Evolutionary conservation across 2,888 invertebrate species (phyloP), one percentile per base, ranked within the genome.

Genomic region (Volucella zonaria): DNA sequence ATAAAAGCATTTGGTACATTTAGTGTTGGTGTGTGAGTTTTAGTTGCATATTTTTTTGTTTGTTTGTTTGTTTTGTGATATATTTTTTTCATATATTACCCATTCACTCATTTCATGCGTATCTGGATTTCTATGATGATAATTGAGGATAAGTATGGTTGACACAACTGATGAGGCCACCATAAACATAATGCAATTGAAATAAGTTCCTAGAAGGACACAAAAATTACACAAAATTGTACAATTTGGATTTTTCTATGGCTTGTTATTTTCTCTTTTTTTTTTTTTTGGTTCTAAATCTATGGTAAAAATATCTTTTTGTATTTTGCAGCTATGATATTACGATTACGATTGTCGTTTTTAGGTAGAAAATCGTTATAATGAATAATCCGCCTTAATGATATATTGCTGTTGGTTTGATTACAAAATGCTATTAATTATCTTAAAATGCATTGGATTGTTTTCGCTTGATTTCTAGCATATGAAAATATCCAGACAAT

Each of bases 101-200:
- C 98, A 98, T 92, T 96, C 95, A 91, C 98, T 97, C 97, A 99
- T 98, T 93, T 96, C 96, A 93, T 98, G 98, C 89, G 98, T 98
- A 93, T 98, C 98, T 89, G 98, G 95, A 92, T 97, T 97, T 91
- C 98, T 95, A 93, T 98, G 98, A 93, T 99, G 98, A 93, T 98
- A 98, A 94, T 98, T 99, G 91, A 99, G 95, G 92, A 99, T 98
- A 90, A 98, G 96, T 91, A 99, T 98, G 88, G 98, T 99, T 92
- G 98, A 97, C 91, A 98, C 97, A 92, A 99, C 98, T 88, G 98
- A 98, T 90, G 98, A 97, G 90, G 98, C 98, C 93, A 98, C 98
- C 98, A 98, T 98, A 93, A 98, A 97, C 99, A 99, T 99, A 93
- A 98, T 98, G 94, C 98, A 98, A 94, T 98, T 98, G 95, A 99